Evolutionary conservation across 2,797 vertebrate species (phyloP), one percentile per base, ranked within the genome.

Genomic region (Vultur gryphus): DNA sequence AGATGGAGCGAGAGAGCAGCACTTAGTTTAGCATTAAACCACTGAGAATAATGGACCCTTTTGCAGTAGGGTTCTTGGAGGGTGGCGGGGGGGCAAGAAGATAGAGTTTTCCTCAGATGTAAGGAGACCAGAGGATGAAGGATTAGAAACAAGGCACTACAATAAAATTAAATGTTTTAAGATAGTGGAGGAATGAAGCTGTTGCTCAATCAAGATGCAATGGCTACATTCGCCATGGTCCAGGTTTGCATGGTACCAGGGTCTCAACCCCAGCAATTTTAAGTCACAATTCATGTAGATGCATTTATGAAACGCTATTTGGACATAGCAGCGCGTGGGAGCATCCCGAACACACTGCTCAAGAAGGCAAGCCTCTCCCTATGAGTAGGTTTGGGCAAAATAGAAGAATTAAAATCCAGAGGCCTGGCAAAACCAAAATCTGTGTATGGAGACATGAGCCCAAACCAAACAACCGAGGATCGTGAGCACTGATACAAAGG

Each of bases 21-120:
- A 43, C 15, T n/a, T 37, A 57, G 16, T 24, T 69, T 75, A 49
- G 33, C 39, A 29, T 46, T 71, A 46, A 73, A 77, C 13, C 39
- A 80, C 14, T 25, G 20, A 55, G 4, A 66, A 11, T 6, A 59
- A 76, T 5, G 3, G 31, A 51, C 14, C 15, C 7, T 82, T 87
- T 59, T 54, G 21, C 4, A 1, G 18, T 48, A 57, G n/a, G 26
- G 31, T 61, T 81, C 49, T 57, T 70, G 46, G 21, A 49, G 44
- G 6, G 13, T 5, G 5, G 17, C 1, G 5, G 11, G n/a, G 7
- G 4, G 2, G 2, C 2, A 15, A 58, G 35, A 52, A 64, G 16
- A 8, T 1, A 28, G 26, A n/a, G 3, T 5, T 44, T 75, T 93
- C 26, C 37, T 86, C n/a, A 28, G 20, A 14, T 2, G 1, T 33